These are phyloP conservation scores for Odontophorus gujanensis DNA, from an alignment of 2,113 vertebrate genomes.

Conservation along the genomic window DNA sequence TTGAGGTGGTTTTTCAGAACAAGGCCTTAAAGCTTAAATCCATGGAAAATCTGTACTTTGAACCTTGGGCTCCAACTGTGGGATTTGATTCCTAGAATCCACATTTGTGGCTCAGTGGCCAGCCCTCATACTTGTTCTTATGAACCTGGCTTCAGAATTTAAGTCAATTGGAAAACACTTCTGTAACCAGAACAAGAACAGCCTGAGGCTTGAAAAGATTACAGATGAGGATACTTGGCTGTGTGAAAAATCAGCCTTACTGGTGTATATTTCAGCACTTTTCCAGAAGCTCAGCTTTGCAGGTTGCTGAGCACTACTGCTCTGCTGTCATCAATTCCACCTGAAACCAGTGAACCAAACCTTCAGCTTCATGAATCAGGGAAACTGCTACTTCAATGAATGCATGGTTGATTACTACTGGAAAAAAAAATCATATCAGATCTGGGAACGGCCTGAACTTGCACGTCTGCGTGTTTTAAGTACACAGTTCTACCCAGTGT, in stretches of 20 bases:
- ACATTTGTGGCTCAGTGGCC: neutral
- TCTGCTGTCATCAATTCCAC: neutral
- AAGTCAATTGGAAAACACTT: conserved; percentile 22
- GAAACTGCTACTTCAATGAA: neutral
- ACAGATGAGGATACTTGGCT: neutral
- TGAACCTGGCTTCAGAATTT: conserved; percentile 38
- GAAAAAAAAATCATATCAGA: neutral
- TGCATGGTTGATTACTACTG: neutral
- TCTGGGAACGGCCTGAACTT: neutral
- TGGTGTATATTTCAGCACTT: neutral
- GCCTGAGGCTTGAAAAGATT: conserved; percentile 27
- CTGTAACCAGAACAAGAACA: conserved; percentile 29
- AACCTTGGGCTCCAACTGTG: neutral
- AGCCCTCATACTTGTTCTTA: neutral
- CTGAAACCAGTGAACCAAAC: conserved; percentile 11
- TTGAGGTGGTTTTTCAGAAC: neutral
- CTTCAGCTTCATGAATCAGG: neutral
- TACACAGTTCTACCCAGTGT: neutral
- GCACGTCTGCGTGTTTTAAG: neutral
- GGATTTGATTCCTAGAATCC: conserved; percentile 25
- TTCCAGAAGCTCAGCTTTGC: conserved; percentile 4
- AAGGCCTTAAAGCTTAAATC: neutral
- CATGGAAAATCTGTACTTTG: neutral
- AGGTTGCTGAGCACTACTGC: neutral
- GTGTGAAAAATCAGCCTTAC: conserved; percentile 4